Conservation (phyloP, 2,888 invertebrate species). For the Linyphia triangularis region DNA sequence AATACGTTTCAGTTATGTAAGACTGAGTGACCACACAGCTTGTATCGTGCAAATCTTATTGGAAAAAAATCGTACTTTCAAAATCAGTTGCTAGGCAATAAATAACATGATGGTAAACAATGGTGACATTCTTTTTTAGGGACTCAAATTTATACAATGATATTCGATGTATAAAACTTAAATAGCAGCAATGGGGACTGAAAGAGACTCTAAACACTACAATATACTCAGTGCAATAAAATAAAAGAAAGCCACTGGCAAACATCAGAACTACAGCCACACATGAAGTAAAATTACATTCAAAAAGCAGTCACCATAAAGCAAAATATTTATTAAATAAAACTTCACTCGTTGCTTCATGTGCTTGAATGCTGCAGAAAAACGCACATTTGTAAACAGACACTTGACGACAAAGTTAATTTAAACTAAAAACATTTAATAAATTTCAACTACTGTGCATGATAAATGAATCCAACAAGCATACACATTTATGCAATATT, state of each 20-base stretch:
- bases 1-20: not conserved
- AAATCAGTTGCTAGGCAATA: constrained; percentile 41
- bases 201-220: constrained; percentile 64
- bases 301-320: constrained; percentile 74
- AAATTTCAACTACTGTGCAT: constrained; percentile 73
- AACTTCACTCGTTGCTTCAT: constrained; percentile 42
- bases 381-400: constrained; percentile 50
- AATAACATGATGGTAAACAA: constrained; percentile 50
- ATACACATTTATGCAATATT: constrained; percentile 69
- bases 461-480: constrained; percentile 76
- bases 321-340: constrained; percentile 68
- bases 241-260: constrained; percentile 72
- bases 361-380: constrained; percentile 22
- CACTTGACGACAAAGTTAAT: constrained; percentile 34
- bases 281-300: constrained; percentile 70
- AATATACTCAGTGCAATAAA: constrained; percentile 71
- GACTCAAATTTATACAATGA: constrained; percentile 42
- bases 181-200: constrained; percentile 75
- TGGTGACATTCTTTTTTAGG: constrained; percentile 12
- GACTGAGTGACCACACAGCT: not conserved
- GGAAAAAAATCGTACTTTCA: constrained; percentile 32
- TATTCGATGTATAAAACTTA: constrained; percentile 38
- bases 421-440: constrained; percentile 41
- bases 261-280: constrained; percentile 65
- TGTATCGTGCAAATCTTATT: constrained; percentile 35